phyloP scores from a whole-genome alignment of 2,888 invertebrate genomes.

The Lithophane leautieri region DNA sequence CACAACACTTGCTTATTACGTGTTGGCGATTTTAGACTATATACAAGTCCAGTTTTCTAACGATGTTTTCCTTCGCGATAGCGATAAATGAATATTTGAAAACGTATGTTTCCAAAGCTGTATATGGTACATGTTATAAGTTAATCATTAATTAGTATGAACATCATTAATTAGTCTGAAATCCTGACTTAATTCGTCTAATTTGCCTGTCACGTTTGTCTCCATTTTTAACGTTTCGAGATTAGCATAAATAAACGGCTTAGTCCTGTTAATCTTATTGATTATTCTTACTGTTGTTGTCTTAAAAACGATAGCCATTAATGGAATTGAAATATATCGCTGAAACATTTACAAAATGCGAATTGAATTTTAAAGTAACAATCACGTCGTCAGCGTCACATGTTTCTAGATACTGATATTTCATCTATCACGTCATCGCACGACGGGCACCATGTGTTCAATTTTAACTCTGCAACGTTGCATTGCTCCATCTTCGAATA shows the following conservation, averaged over 20 bases:
- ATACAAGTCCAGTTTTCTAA: background rate
- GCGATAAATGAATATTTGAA: background rate
- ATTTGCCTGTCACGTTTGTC: conserved; percentile 60
- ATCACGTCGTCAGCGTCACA: conserved; percentile 21
- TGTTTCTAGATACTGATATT: conserved; percentile 65
- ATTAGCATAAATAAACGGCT: conserved; percentile 57
- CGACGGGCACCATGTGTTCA: conserved; percentile 77
- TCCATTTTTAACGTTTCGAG: conserved; percentile 54
- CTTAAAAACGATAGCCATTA: conserved; percentile 49
- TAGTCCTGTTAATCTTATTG: conserved; percentile 56
- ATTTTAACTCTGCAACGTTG: conserved; percentile 75
- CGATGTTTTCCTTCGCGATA: background rate
- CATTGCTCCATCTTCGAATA: conserved; percentile 43
- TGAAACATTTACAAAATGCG: background rate
- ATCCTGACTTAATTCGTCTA: conserved; percentile 58
- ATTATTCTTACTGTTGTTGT: conserved; percentile 56
- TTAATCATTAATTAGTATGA: conserved; percentile 42
- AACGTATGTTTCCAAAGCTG: background rate
- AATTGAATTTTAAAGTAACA: conserved; percentile 9
- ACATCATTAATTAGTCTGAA: conserved; percentile 55
- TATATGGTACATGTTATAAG: background rate
- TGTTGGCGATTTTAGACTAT: background rate
- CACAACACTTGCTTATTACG: background rate
- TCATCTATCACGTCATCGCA: conserved; percentile 74
- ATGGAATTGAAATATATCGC: conserved; percentile 40